Percentiles rank a stretch among this genome's conserved stretches.
These are phyloP conservation scores for Diarsia dahlii DNA, from an alignment of 2,888 invertebrate genomes.

Conservation along the genomic window DNA sequence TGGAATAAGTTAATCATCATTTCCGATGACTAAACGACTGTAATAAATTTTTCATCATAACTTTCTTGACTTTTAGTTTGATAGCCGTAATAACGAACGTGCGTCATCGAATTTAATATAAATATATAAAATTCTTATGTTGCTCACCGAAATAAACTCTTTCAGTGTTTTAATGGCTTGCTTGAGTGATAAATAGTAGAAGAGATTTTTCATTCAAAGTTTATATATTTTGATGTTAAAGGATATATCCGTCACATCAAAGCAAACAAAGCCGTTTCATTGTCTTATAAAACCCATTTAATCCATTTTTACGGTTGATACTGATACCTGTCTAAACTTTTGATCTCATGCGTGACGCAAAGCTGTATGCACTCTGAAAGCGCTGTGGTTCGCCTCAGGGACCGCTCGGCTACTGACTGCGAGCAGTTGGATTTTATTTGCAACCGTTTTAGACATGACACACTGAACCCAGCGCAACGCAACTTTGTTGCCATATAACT, in stretches of 20 bases:
- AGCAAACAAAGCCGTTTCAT: conserved; percentile 42
- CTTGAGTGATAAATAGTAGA: conserved; percentile 73
- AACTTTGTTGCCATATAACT: conserved; percentile 46
- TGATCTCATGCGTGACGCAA: conserved; percentile 7
- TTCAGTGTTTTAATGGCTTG: conserved; percentile 76
- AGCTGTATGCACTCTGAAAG: neutral
- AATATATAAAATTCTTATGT: conserved; percentile 75
- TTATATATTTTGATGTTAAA: conserved; percentile 58
- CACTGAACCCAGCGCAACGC: conserved; percentile 24
- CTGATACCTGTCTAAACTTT: conserved; percentile 15
- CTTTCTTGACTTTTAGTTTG: conserved; percentile 72
- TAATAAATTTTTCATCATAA: conserved; percentile 79
- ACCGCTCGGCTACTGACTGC: conserved; percentile 18
- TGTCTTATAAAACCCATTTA: conserved; percentile 34
- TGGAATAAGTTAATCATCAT: conserved; percentile 52
- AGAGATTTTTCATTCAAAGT: conserved; percentile 67
- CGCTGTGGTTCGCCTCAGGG: conserved; percentile 2
- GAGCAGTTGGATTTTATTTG: conserved; percentile 47
- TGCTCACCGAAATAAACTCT: conserved; percentile 79
- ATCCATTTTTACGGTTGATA: conserved; percentile 31
- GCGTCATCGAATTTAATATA: conserved; percentile 81
- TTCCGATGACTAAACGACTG: conserved; percentile 69
- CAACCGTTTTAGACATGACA: conserved; percentile 58
- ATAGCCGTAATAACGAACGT: conserved; percentile 76
- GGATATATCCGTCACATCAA: conserved; percentile 56